These are phyloP conservation scores for Brachionus sp. DNA, from an alignment of 1,140 invertebrate species.

Conservation along the genomic window DNA sequence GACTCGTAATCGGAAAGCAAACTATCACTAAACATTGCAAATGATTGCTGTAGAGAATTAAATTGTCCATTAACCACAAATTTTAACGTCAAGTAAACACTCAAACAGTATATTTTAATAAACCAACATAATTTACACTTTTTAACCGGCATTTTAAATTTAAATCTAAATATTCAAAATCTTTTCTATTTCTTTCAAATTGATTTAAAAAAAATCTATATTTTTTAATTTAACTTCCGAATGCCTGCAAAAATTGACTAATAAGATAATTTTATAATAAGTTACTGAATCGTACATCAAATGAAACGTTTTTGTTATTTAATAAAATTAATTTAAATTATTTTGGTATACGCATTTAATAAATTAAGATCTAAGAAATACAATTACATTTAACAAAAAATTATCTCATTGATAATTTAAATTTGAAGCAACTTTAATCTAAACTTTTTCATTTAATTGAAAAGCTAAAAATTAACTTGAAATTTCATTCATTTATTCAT, in stretches of 20 bases:
- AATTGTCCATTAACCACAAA: background rate
- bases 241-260: background rate
- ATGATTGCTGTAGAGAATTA: background rate
- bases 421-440: too few relatives aligned
- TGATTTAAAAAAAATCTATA: background rate
- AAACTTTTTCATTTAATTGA: too few relatives aligned
- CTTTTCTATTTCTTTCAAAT: background rate
- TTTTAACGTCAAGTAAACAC: background rate
- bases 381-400: too few relatives aligned
- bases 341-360: background rate
- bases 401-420: too few relatives aligned
- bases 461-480: too few relatives aligned
- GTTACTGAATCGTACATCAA: background rate
- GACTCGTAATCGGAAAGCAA: background rate
- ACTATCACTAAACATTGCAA: constrained; percentile 19
- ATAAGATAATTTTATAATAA: background rate
- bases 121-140: background rate
- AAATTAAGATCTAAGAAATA: background rate
- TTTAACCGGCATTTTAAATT: background rate
- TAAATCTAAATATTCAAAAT: background rate
- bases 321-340: background rate
- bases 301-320: background rate
- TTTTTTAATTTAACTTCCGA: background rate
- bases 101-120: background rate
- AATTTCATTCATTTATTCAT: too few relatives aligned